Evolutionary conservation across 2,113 vertebrate genomes (phyloP).

Genomic region (Girardinichthys multiradiatus): DNA sequence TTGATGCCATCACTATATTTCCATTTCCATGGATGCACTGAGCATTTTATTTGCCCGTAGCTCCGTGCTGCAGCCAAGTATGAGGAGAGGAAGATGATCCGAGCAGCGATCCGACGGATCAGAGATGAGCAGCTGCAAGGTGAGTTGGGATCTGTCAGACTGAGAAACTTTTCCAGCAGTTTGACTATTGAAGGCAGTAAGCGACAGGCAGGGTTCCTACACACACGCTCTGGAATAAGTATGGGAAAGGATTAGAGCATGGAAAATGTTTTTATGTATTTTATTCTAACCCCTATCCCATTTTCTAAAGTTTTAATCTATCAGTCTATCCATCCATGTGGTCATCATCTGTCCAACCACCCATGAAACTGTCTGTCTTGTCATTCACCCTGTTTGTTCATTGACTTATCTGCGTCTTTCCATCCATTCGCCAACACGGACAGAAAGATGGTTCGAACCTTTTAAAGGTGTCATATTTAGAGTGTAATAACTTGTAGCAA

Average conservation of each 20-base stretch:
- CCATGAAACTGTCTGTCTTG: not conserved
- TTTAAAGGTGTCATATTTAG: too few species aligned
- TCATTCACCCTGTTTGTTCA: not conserved
- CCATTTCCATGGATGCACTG: not conserved
- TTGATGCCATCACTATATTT: not conserved
- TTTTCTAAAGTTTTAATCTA: too few species aligned
- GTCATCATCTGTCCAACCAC: too few species aligned
- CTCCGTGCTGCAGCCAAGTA: conserved; percentile 86
- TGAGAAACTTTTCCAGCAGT: not conserved
- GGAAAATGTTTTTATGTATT: too few species aligned
- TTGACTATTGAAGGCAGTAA: not conserved
- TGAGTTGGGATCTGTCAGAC: conserved; percentile 51
- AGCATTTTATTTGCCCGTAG: conserved; percentile 64
- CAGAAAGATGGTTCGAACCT: not conserved
- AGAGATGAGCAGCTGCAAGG: conserved; percentile 88
- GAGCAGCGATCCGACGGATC: conserved; percentile 89
- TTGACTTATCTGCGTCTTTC: not conserved
- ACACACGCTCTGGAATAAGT: too few species aligned
- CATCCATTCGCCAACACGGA: too few species aligned
- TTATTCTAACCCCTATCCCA: too few species aligned
- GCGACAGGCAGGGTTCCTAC: too few species aligned
- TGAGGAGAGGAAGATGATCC: conserved; percentile 92
- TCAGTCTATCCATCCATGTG: not conserved
- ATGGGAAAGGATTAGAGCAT: too few species aligned
- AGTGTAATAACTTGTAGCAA: too few species aligned